Evolutionary conservation across 30 jellyfish, hydroid and myxozoan genomes (phyloP), one percentile per base, ranked within the genome.

Genomic region (Hydractinia echinata): DNA sequence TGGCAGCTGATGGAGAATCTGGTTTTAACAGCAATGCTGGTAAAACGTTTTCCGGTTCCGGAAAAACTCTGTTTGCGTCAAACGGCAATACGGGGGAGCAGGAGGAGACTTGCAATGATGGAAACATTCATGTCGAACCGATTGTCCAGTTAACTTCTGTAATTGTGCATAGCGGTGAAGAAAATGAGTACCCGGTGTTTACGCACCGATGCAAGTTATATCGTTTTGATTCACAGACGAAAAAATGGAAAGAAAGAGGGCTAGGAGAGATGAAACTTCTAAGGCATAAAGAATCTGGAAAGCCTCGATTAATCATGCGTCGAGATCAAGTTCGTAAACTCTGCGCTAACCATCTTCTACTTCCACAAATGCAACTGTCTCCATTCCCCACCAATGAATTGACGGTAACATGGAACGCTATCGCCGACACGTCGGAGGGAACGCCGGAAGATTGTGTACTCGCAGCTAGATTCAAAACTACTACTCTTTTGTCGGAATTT

Each of bases 231-330:
- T 8, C 50, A 13, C 92, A 69, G 6, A 70, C 85, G 56, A 82
- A 86, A 8, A 71, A 82, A 67, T 91, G 98, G 98, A 91, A 86
- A 62, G 98, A 91, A 73, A 53, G 98, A 50, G 98, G 98, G 6
- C 79, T 83, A 21, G 96, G 98, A 18, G 81, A 18, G 51, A 19
- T 91, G 87, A 86, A 79, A 51, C 44, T 91, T 8, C 70, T 86
- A 48, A 85, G 86, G 13, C 88, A 91, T 64, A 54, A 61, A 39
- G 84, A 62, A 5, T 69, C 74, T 5, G 87, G 79, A 1, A 66
- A 56, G 30, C 67, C 67, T 58, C 81, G 98, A 21, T 55, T 91
- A 68, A 76, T 91, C 15, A 86, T 86, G 95, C 93, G 98, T 44
- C 82, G 98, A 50, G 98, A 91, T 16, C 92, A 87, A 14, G 95